Conservation (phyloP, 1,140 invertebrate species). For the Monomorium pharaonis region DNA sequence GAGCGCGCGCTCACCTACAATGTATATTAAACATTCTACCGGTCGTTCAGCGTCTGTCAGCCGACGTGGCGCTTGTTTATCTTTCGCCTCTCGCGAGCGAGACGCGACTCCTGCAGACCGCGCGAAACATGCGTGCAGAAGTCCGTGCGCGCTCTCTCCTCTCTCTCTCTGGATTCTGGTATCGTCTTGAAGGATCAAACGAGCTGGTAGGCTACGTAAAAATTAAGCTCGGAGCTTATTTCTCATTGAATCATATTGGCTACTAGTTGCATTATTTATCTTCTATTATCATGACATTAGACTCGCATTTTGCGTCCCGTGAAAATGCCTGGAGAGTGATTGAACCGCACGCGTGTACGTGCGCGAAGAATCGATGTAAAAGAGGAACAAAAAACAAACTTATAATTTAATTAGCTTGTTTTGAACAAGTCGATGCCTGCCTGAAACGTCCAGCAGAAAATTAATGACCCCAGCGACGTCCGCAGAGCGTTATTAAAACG, state of each 20-base stretch:
- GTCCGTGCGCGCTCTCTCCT: too few relatives aligned
- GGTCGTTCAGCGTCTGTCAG: constrained; percentile 50
- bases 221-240: neutral
- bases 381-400: neutral
- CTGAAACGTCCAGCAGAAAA: neutral
- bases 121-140: constrained; percentile 4
- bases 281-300: neutral
- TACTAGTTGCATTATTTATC: constrained; percentile 21
- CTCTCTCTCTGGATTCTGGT: neutral
- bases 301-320: neutral
- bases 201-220: constrained; percentile 20
- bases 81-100: constrained; percentile 30
- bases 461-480: constrained; percentile 25
- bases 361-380: neutral
- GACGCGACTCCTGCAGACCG: constrained; percentile 21
- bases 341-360: neutral
- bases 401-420: neutral
- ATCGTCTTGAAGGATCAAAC: constrained; percentile 33
- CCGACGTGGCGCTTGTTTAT: constrained; percentile 44
- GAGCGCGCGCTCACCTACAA: constrained; percentile 46
- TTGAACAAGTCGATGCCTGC: neutral
- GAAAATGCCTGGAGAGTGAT: neutral
- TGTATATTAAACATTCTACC: constrained; percentile 57
- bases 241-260: constrained; percentile 9
- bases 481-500: constrained; percentile 36